Conservation (phyloP, 2,888 invertebrate species). For the Lypha dubia region DNA sequence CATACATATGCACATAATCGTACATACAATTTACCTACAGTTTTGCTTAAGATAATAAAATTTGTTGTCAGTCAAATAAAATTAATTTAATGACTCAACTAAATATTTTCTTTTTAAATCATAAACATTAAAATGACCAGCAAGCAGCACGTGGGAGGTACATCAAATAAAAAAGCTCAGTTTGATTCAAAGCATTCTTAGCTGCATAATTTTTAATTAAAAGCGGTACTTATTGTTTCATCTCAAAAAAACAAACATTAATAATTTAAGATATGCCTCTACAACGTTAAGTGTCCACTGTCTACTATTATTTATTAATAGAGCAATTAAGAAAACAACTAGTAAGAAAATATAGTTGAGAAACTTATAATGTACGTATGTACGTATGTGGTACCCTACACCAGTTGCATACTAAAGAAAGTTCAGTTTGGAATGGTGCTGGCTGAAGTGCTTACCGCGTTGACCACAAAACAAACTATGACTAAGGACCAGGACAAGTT, state of each 20-base stretch:
- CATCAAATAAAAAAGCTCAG: neutral
- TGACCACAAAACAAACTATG: no score
- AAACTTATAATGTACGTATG: neutral
- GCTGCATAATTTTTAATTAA: neutral
- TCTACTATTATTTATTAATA: constrained; percentile 22
- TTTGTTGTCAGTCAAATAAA: neutral
- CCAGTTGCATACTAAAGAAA: neutral
- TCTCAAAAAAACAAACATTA: neutral
- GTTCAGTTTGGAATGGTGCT: neutral
- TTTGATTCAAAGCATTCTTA: constrained; percentile 17
- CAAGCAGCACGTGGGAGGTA: constrained; percentile 34
- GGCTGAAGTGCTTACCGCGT: no score
- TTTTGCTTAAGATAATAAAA: constrained; percentile 2
- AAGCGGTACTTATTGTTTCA: constrained; percentile 20
- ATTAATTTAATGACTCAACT: constrained; percentile 19
- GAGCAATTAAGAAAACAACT: constrained; percentile 5
- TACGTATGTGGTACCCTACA: neutral
- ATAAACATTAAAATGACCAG: neutral
- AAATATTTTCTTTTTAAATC: neutral
- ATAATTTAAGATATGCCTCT: neutral
- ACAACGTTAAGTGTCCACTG: neutral
- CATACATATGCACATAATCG: no score
- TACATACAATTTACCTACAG: no score
- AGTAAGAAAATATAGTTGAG: neutral
- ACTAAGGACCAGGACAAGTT: no score